A percentile compares a stretch with the other conserved stretches of the same genome.
These are phyloP conservation scores for Abramis brama DNA, from an alignment of 2,113 vertebrate genomes.

Conservation along the genomic window DNA sequence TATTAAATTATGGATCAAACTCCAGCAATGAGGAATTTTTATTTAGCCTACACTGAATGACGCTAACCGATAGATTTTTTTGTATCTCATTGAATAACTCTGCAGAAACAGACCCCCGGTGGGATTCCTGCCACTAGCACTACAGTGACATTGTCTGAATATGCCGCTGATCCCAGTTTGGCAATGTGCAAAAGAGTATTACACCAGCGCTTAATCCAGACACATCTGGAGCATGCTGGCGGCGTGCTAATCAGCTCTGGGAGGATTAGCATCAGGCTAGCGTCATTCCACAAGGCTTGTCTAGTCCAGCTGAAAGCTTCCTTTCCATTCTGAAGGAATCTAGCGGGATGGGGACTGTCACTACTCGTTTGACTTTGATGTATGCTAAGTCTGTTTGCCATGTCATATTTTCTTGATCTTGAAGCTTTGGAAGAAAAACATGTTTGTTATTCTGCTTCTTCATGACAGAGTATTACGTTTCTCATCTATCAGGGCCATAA, in stretches of 20 bases:
- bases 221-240: slow-evolving; percentile 35
- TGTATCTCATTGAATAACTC: neutral
- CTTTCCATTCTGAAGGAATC: neutral
- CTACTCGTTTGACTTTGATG: slow-evolving; percentile 6
- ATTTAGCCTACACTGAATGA: neutral
- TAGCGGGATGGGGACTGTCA: slow-evolving; percentile 5
- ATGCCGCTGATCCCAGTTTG: slow-evolving; percentile 31
- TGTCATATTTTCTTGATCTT: slow-evolving; percentile 1
- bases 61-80: neutral
- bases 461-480: neutral
- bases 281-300: slow-evolving; percentile 27
- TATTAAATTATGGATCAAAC: slow-evolving; percentile 3
- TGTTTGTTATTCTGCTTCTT: neutral
- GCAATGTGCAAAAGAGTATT: slow-evolving; percentile 19
- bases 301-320: slow-evolving; percentile 10
- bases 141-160: slow-evolving; percentile 34
- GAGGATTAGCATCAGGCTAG: slow-evolving; percentile 48
- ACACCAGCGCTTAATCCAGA: slow-evolving; percentile 25
- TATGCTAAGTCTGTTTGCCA: slow-evolving; percentile 18
- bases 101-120: neutral
- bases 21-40: neutral
- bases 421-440: neutral
- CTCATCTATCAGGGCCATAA: neutral
- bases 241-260: slow-evolving; percentile 44
- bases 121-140: slow-evolving; percentile 11